phyloP scores from a whole-genome alignment of 1,140 invertebrate genomes.

The Pissodes strobi region DNA sequence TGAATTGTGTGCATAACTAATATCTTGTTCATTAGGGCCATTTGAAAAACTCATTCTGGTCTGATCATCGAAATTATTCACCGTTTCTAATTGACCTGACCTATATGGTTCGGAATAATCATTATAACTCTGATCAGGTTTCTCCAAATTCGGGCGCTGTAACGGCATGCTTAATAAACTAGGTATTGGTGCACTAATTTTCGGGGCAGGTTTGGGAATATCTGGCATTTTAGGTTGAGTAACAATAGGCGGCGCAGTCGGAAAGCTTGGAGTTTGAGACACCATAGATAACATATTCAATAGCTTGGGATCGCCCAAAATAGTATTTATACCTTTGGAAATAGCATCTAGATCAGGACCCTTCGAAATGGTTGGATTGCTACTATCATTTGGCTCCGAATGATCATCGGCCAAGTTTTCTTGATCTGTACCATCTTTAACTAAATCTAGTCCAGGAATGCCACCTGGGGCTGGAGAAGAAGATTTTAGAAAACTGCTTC shows the following conservation, averaged over 20 bases:
- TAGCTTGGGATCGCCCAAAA: conserved; percentile 64
- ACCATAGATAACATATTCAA: conserved; percentile 64
- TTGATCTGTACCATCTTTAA: conserved; percentile 54
- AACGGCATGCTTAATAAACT: conserved; percentile 9
- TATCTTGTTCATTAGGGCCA: conserved; percentile 37
- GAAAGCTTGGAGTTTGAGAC: conserved; percentile 43
- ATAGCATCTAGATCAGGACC: conserved; percentile 61
- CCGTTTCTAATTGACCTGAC: conserved; percentile 29
- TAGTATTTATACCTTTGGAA: conserved; percentile 63
- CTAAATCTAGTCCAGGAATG: conserved; percentile 69
- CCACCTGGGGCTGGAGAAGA: conserved; percentile 52
- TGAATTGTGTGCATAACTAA: not conserved
- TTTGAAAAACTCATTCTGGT: conserved; percentile 48
- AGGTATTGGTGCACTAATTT: conserved; percentile 8
- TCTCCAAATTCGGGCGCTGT: not conserved
- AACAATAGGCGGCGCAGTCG: not conserved
- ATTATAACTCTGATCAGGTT: conserved; percentile 35
- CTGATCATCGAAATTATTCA: conserved; percentile 50
- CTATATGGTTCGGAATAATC: conserved; percentile 27
- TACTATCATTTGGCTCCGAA: conserved; percentile 40
- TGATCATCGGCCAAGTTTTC: conserved; percentile 39
- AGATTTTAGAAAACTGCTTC: conserved; percentile 38
- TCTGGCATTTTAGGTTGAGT: not conserved
- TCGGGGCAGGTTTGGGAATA: conserved; percentile 6
- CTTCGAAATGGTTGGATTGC: conserved; percentile 36